These are phyloP conservation scores for Caenorhabditis plicata DNA, from an alignment of 2,888 invertebrate species.

Conservation along the genomic window DNA sequence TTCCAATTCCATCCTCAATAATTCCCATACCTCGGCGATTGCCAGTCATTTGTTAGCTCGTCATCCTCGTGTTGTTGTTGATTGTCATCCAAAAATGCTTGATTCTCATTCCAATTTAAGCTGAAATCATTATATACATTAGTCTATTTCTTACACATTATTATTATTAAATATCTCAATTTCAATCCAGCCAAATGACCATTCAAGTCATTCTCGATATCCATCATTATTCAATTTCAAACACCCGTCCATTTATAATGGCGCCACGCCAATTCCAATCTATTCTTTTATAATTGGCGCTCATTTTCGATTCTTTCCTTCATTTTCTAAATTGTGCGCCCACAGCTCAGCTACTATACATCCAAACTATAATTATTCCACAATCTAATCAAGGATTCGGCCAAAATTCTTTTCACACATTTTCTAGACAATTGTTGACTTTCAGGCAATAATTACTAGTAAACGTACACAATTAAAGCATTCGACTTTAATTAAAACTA, in stretches of 20 bases:
- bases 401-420: no score
- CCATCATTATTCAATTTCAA: conserved; percentile 10
- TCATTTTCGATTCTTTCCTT: no score
- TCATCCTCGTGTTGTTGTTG: no score
- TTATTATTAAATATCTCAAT: neutral
- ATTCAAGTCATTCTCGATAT: conserved; percentile 3
- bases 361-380: no score
- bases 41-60: conserved; percentile 28
- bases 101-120: conserved; percentile 46
- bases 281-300: no score
- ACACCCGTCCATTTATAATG: conserved; percentile 1
- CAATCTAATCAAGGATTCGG: no score
- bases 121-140: conserved; percentile 25
- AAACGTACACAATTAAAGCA: no score
- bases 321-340: conserved; percentile 16
- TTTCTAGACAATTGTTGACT: no score
- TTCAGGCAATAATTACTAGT: no score
- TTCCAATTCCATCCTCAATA: neutral
- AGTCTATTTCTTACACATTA: neutral
- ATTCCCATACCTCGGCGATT: conserved; percentile 32
- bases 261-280: no score
- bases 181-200: conserved; percentile 1
- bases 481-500: no score
- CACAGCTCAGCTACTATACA: no score
- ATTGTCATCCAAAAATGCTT: conserved; percentile 40